Conservation (phyloP, 2,113 vertebrate genomes). For the Lucifuga dentata region DNA sequence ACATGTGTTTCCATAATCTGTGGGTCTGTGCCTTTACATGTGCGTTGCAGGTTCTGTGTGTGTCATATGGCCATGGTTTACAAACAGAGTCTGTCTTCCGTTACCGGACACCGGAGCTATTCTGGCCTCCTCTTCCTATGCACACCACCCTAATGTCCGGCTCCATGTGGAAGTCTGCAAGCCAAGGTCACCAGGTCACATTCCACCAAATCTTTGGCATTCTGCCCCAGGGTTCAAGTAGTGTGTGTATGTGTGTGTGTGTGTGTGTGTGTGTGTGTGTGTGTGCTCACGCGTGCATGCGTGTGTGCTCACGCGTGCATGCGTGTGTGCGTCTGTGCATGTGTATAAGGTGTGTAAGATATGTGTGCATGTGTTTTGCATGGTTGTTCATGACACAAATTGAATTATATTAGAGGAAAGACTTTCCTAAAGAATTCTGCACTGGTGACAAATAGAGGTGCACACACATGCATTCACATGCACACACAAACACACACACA, state of each 20-base stretch:
- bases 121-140: slow-evolving; percentile 75
- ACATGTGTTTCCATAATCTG: slow-evolving; percentile 59
- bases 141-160: slow-evolving; percentile 73
- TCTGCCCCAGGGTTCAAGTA: slow-evolving; percentile 77
- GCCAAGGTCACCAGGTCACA: slow-evolving; percentile 82
- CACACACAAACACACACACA: slow-evolving; percentile 8
- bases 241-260: slow-evolving; percentile 56
- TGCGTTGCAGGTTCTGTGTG: slow-evolving; percentile 49
- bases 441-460: slow-evolving; percentile 35
- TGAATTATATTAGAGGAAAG: slow-evolving; percentile 52
- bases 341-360: slow-evolving; percentile 34
- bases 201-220: slow-evolving; percentile 81
- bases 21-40: slow-evolving; percentile 44
- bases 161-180: slow-evolving; percentile 80
- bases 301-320: neutral
- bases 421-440: slow-evolving; percentile 36
- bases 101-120: slow-evolving; percentile 81
- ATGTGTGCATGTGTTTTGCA: slow-evolving; percentile 39
- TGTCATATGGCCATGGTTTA: slow-evolving; percentile 73
- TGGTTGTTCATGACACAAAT: slow-evolving; percentile 62
- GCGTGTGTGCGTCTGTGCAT: slow-evolving; percentile 17
- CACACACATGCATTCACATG: slow-evolving; percentile 27
- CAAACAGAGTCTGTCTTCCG: slow-evolving; percentile 78
- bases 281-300: neutral
- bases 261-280: slow-evolving; percentile 37